phyloP scores from a whole-genome alignment of 2,797 vertebrate species.

The Darevskia mixta region DNA sequence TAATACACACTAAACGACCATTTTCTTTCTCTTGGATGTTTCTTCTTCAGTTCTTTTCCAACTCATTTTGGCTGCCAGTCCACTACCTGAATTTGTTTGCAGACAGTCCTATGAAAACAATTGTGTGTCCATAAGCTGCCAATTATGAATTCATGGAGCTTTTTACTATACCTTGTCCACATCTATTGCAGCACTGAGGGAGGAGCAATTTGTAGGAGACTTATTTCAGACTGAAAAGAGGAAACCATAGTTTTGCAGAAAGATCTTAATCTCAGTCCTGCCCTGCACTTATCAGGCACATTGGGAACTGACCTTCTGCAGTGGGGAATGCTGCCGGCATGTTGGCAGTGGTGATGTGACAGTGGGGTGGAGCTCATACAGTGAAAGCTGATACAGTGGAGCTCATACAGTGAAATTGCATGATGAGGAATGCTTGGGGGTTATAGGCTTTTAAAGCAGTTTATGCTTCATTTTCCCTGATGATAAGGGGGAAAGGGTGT shows the following conservation, averaged over 20 bases:
- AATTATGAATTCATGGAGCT: background rate
- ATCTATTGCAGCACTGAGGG: background rate
- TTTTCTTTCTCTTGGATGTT: constrained; percentile 21
- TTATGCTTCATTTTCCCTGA: too few relatives aligned
- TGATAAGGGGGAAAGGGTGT: too few relatives aligned
- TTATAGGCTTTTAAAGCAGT: too few relatives aligned
- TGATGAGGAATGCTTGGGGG: too few relatives aligned
- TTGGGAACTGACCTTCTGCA: too few relatives aligned
- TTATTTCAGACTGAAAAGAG: background rate
- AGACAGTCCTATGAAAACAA: background rate
- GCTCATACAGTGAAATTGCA: too few relatives aligned
- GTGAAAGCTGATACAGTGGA: too few relatives aligned
- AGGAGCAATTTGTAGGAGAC: background rate
- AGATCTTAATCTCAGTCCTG: background rate
- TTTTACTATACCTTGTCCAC: background rate
- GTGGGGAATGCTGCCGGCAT: too few relatives aligned
- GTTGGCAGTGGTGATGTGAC: too few relatives aligned
- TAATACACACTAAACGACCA: background rate
- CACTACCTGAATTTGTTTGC: background rate
- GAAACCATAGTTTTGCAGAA: background rate
- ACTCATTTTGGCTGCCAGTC: background rate
- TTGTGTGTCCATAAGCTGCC: background rate
- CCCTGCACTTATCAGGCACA: background rate
- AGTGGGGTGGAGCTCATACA: too few relatives aligned
- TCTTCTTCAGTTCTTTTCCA: background rate